Conservation (phyloP, 2,888 invertebrate genomes). For the Drosophila phalerata region DNA sequence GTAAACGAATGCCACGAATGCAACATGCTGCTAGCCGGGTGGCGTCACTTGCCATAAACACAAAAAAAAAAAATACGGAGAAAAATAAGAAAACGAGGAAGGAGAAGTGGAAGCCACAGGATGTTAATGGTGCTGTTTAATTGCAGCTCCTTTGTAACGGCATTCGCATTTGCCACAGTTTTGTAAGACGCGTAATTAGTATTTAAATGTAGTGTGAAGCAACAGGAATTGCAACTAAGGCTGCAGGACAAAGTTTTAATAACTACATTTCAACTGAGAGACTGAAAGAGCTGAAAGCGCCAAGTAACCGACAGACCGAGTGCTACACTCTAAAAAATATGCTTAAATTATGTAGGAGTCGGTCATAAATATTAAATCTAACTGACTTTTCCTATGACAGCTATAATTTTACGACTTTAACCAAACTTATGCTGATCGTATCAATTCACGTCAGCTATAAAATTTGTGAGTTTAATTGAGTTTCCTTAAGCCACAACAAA, state of each 20-base stretch:
- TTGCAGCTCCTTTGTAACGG: slow-evolving; percentile 39
- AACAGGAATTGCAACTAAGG: background rate
- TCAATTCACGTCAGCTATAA: no score
- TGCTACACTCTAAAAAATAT: no score
- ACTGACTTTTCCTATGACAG: no score
- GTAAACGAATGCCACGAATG: slow-evolving; percentile 51
- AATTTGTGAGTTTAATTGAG: no score
- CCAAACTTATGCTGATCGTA: no score
- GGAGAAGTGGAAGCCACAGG: background rate
- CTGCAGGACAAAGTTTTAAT: slow-evolving; percentile 60
- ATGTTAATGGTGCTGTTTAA: slow-evolving; percentile 32
- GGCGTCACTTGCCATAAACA: slow-evolving; percentile 40
- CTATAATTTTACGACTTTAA: no score
- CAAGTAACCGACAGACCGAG: background rate
- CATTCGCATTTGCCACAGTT: slow-evolving; percentile 46
- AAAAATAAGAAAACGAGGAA: no score
- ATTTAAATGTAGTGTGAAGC: slow-evolving; percentile 49
- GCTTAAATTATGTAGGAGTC: no score
- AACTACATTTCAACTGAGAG: slow-evolving; percentile 53
- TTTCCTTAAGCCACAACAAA: no score
- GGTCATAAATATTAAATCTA: no score
- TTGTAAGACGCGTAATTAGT: slow-evolving; percentile 58
- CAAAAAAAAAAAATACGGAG: background rate
- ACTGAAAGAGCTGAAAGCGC: background rate
- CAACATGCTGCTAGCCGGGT: slow-evolving; percentile 39